Evolutionary conservation across 2,797 vertebrate genomes (phyloP).

Genomic region (Garrulus glandarius): DNA sequence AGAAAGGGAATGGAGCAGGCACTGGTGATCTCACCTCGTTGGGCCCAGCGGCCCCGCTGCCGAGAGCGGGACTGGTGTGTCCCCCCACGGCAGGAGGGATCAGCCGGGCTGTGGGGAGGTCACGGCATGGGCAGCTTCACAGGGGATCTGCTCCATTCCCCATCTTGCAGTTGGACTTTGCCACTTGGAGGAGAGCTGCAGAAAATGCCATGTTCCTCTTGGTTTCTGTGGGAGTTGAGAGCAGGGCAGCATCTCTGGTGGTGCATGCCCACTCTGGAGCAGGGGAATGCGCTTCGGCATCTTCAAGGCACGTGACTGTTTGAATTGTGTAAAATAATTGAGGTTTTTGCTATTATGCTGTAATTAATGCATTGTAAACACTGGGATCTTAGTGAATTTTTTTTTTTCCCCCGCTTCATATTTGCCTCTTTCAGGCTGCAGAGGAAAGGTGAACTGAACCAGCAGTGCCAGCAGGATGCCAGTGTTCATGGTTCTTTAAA

Average conservation of each 20-base stretch:
- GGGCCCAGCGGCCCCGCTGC: background rate
- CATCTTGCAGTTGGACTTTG: background rate
- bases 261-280: background rate
- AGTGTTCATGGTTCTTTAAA: background rate
- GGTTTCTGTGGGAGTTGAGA: background rate
- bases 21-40: background rate
- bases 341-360: background rate
- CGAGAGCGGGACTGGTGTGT: background rate
- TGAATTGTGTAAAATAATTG: background rate
- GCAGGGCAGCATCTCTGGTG: background rate
- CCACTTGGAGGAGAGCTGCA: background rate
- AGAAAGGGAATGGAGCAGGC: slow-evolving; percentile 29
- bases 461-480: background rate
- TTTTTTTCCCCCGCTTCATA: background rate
- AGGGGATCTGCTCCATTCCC: background rate
- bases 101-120: fast-evolving
- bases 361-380: background rate
- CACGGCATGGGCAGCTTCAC: background rate
- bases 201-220: background rate
- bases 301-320: background rate
- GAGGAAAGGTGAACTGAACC: background rate
- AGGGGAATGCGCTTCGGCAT: fast-evolving
- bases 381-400: background rate
- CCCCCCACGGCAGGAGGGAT: fast-evolving
- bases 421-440: background rate